A percentile compares a stretch with the other conserved stretches of the same genome.
These are phyloP conservation scores for Agrotis ipsilon DNA, from an alignment of 2,888 invertebrate genomes.

Conservation along the genomic window DNA sequence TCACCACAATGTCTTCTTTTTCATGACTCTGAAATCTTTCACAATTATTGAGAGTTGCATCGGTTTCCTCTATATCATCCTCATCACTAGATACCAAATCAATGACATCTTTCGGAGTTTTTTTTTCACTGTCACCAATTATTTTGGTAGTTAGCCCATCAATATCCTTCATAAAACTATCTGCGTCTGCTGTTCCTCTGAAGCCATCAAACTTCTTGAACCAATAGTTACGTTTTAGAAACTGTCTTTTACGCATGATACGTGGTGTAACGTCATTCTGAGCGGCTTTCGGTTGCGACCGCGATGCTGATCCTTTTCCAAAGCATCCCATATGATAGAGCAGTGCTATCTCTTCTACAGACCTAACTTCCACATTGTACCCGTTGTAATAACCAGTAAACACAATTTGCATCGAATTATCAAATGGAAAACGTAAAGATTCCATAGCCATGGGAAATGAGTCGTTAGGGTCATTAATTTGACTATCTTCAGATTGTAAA, in stretches of 20 bases:
- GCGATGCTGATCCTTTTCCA: conserved; percentile 94
- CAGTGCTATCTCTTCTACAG: conserved; percentile 91
- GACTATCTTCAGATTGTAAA: conserved; percentile 87
- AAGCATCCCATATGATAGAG: conserved; percentile 94
- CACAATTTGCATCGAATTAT: conserved; percentile 83
- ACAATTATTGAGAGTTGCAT: conserved; percentile 48
- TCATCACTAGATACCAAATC: conserved; percentile 88
- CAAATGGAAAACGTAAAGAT: conserved; percentile 86
- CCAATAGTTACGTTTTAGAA: conserved; percentile 91
- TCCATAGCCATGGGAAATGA: conserved; percentile 81
- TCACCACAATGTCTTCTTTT: conserved; percentile 88
- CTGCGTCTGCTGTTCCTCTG: conserved; percentile 67
- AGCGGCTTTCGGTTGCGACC: conserved; percentile 87
- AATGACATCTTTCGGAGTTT: conserved; percentile 80
- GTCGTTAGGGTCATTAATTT: conserved; percentile 86
- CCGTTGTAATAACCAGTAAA: conserved; percentile 93
- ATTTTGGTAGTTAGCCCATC: conserved; percentile 78
- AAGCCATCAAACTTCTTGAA: conserved; percentile 81
- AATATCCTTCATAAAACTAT: conserved; percentile 79
- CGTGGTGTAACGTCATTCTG: conserved; percentile 80
- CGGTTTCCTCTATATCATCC: conserved; percentile 67
- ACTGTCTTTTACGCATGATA: conserved; percentile 92
- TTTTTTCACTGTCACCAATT: conserved; percentile 73
- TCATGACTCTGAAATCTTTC: conserved; percentile 68
- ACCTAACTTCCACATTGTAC: conserved; percentile 92